A percentile compares a stretch with the other conserved stretches of the same genome.
phyloP scores from a whole-genome alignment of 2,113 vertebrate genomes.

The Colinus virginianus region DNA sequence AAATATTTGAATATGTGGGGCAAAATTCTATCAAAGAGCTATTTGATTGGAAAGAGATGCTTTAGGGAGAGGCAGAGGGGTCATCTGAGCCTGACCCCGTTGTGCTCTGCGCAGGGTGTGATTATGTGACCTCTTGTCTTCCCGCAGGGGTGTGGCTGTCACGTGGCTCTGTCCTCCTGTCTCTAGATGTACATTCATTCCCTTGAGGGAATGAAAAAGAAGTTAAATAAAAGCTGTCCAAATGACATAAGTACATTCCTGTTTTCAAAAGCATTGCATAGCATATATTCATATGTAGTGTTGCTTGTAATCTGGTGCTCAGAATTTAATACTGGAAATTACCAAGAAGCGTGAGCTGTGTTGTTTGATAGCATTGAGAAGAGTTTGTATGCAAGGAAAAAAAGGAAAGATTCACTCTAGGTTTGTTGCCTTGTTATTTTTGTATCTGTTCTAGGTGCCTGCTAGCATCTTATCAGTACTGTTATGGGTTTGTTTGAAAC shows the following conservation, averaged over 20 bases:
- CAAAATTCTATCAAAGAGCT: neutral
- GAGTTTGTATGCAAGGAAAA: neutral
- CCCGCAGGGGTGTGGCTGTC: fast-evolving
- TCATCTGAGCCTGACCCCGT: neutral
- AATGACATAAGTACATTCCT: neutral
- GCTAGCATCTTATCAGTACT: neutral
- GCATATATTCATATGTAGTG: neutral
- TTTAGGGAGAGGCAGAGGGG: neutral
- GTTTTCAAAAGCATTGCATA: neutral
- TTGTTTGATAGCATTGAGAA: neutral
- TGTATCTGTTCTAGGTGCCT: neutral
- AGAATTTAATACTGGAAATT: neutral
- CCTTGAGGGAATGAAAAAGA: neutral
- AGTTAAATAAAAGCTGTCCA: neutral
- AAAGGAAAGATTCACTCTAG: neutral
- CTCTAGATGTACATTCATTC: neutral
- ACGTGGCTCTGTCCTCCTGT: fast-evolving
- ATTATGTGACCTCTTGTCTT: neutral
- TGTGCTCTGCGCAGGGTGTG: neutral
- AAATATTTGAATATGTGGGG: neutral
- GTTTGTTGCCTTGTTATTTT: neutral
- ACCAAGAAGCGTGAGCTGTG: neutral
- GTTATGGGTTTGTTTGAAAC: neutral
- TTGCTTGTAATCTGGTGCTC: neutral
- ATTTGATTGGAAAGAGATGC: neutral